Percentiles rank a stretch among this genome's conserved stretches.
phyloP scores from a whole-genome alignment of 2,113 vertebrate species.

The Athene noctua region DNA sequence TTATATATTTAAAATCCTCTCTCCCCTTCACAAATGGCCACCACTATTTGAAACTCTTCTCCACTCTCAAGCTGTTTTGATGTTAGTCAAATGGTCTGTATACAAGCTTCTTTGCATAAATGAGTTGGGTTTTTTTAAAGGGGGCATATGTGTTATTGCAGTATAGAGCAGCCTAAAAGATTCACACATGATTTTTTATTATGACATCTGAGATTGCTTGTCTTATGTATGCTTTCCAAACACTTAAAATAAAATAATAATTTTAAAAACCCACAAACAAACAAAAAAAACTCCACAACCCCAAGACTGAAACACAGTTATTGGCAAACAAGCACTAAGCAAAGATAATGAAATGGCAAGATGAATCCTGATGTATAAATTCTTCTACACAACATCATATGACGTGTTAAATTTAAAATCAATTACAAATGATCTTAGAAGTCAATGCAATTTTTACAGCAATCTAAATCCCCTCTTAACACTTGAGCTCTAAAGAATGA shows the following conservation, averaged over 20 bases:
- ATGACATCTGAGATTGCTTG: background rate
- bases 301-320: background rate
- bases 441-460: background rate
- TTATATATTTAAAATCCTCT: background rate
- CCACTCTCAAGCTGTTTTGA: background rate
- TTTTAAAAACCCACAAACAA: background rate
- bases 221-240: background rate
- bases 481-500: background rate
- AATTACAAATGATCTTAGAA: background rate
- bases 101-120: background rate
- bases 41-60: background rate
- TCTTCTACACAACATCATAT: background rate
- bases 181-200: background rate
- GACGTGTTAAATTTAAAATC: background rate
- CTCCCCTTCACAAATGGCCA: background rate
- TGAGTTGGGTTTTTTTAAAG: background rate
- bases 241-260: background rate
- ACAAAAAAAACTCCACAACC: background rate
- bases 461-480: background rate
- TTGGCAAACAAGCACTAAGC: background rate
- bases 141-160: rapidly evolving
- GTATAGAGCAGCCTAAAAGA: background rate
- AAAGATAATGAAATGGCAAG: background rate
- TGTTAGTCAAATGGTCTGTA: background rate
- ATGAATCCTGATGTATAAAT: background rate